Conservation (phyloP, 2,797 vertebrate genomes). For the Acropternis orthonyx region DNA sequence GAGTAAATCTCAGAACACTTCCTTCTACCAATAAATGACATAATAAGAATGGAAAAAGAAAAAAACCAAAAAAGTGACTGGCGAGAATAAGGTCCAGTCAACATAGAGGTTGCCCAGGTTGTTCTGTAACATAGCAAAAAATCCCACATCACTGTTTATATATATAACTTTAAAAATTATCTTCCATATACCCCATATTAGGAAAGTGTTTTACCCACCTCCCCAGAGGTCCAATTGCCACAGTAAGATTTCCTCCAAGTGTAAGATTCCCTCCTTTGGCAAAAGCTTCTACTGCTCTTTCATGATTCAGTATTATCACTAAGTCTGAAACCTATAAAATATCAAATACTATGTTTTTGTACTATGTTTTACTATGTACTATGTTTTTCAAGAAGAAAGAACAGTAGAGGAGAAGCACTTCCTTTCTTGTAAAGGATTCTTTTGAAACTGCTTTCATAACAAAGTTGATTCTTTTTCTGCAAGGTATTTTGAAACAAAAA, state of each 20-base stretch:
- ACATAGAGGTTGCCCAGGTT: neutral
- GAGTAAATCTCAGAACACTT: neutral
- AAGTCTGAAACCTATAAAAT: slow-evolving; percentile 89
- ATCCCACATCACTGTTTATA: neutral
- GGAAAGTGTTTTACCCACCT: slow-evolving; percentile 76
- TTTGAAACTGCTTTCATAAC: neutral
- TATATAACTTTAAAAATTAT: neutral
- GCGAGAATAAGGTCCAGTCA: neutral
- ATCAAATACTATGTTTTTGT: neutral
- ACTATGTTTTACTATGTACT: neutral
- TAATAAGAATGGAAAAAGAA: neutral
- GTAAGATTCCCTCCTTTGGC: slow-evolving; percentile 96
- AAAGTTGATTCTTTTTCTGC: slow-evolving; percentile 16
- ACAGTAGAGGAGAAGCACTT: neutral
- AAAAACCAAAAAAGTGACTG: neutral
- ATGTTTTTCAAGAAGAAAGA: neutral
- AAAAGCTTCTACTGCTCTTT: slow-evolving; percentile 92
- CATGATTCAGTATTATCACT: slow-evolving; percentile 95
- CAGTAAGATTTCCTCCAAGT: slow-evolving; percentile 92
- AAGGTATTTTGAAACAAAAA: neutral
- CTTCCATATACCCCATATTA: neutral
- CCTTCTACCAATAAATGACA: neutral
- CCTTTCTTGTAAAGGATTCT: neutral
- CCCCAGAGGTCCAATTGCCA: slow-evolving; percentile 92
- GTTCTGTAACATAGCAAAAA: neutral